Evolutionary conservation across 2,797 vertebrate species (phyloP).

Genomic region (Sebastes ruberrimus): DNA sequence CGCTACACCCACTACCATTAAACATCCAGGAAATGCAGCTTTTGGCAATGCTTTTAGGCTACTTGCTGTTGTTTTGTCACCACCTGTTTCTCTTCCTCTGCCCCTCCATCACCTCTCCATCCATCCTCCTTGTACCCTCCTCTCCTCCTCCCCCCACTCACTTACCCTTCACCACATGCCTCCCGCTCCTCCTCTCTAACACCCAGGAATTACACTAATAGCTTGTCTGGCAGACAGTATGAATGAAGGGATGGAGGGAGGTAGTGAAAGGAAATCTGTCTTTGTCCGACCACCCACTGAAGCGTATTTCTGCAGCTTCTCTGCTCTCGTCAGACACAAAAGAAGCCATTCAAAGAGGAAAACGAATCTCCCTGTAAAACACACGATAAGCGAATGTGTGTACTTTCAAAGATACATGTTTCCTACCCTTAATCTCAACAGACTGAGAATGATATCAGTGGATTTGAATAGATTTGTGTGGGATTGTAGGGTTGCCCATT

Average conservation of each 20-base stretch:
- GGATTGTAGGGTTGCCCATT: neutral
- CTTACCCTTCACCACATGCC: conserved; percentile 21
- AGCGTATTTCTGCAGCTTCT: conserved; percentile 22
- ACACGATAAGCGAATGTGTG: neutral
- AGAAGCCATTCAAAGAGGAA: neutral
- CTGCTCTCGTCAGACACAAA: neutral
- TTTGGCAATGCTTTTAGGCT: neutral
- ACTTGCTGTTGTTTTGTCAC: neutral
- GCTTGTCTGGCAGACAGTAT: conserved; percentile 51
- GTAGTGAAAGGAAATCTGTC: conserved; percentile 29
- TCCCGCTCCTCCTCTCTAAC: conserved; percentile 43
- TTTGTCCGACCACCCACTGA: conserved; percentile 36
- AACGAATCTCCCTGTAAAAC: neutral
- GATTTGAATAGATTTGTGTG: neutral
- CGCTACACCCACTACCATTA: neutral
- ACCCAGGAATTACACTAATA: conserved; percentile 54
- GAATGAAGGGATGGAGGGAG: conserved; percentile 27
- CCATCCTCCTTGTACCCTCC: neutral
- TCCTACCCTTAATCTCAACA: neutral
- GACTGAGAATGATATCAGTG: neutral
- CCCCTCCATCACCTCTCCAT: neutral
- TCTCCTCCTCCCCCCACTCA: neutral
- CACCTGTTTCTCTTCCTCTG: conserved; percentile 18
- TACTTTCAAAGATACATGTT: conserved; percentile 4
- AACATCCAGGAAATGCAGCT: neutral